Evolutionary conservation across 2,888 invertebrate genomes (phyloP).

Genomic region (Agrotis puta): DNA sequence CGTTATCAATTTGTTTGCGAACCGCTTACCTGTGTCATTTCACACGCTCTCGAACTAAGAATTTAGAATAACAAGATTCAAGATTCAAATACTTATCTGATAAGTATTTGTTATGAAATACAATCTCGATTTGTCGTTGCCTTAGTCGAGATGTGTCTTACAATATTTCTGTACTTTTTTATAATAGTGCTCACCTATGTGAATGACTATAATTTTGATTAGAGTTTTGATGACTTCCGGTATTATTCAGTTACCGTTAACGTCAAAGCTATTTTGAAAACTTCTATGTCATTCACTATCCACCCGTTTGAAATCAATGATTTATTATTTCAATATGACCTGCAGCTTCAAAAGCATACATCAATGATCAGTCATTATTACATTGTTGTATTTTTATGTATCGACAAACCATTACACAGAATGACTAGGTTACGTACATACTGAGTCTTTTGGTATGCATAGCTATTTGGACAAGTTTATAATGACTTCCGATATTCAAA

Average conservation of each 20-base stretch:
- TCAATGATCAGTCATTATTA: not conserved
- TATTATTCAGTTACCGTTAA: not conserved
- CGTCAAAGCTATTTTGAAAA: not conserved
- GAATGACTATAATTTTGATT: constrained; percentile 1
- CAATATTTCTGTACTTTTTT: too few relatives aligned
- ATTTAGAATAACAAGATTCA: constrained; percentile 38
- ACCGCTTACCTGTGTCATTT: constrained; percentile 40
- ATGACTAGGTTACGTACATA: constrained; percentile 30
- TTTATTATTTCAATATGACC: not conserved
- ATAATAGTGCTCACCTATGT: too few relatives aligned
- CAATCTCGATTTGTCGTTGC: not conserved
- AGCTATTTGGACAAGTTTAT: constrained; percentile 42
- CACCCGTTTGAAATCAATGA: not conserved
- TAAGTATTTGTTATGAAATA: constrained; percentile 19
- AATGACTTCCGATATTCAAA: constrained; percentile 48
- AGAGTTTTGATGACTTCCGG: constrained; percentile 4
- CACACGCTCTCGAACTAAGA: constrained; percentile 55
- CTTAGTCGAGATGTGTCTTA: too few relatives aligned
- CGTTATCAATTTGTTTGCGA: constrained; percentile 55
- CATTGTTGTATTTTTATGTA: not conserved
- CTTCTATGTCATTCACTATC: not conserved
- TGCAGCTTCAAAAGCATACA: not conserved
- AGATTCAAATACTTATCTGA: constrained; percentile 38
- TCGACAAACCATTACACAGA: constrained; percentile 28
- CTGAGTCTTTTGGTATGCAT: not conserved